A percentile compares a stretch with the other conserved stretches of the same genome.
phyloP scores from a whole-genome alignment of 2,113 vertebrate genomes.

The Ranitomeya variabilis region DNA sequence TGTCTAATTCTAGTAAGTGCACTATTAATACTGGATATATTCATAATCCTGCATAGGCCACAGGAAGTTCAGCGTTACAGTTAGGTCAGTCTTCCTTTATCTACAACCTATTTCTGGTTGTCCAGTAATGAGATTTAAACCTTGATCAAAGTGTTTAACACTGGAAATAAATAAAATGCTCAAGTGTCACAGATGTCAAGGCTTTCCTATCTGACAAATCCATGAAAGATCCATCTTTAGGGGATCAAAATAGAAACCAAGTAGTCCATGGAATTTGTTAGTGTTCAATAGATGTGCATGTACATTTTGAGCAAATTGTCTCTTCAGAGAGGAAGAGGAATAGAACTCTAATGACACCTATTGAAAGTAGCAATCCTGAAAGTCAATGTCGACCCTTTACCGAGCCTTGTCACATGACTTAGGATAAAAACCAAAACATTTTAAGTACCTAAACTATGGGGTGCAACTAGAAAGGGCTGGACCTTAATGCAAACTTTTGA shows the following conservation, averaged over 20 bases:
- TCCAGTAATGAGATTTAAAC: constrained; percentile 4
- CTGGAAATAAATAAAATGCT: background rate
- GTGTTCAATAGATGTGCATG: too few species aligned
- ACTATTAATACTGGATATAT: constrained; percentile 9
- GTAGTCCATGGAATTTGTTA: background rate
- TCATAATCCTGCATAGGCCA: constrained; percentile 20
- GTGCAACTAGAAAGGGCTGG: too few species aligned
- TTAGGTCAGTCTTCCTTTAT: constrained; percentile 23
- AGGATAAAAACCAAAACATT: too few species aligned
- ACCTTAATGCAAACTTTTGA: too few species aligned
- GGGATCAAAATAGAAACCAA: background rate
- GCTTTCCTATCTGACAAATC: background rate
- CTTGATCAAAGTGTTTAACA: background rate
- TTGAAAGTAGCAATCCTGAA: too few species aligned
- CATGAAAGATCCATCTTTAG: background rate
- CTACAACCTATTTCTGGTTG: constrained; percentile 24
- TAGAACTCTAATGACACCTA: too few species aligned
- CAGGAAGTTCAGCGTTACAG: constrained; percentile 34
- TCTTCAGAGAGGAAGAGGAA: too few species aligned
- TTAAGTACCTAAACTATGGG: too few species aligned
- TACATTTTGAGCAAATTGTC: too few species aligned
- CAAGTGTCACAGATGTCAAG: background rate
- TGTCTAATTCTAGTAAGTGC: background rate
- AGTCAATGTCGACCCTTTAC: too few species aligned
- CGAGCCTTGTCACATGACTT: too few species aligned